Conservation (phyloP, 2,888 invertebrate species). For the Molorchus minor region DNA sequence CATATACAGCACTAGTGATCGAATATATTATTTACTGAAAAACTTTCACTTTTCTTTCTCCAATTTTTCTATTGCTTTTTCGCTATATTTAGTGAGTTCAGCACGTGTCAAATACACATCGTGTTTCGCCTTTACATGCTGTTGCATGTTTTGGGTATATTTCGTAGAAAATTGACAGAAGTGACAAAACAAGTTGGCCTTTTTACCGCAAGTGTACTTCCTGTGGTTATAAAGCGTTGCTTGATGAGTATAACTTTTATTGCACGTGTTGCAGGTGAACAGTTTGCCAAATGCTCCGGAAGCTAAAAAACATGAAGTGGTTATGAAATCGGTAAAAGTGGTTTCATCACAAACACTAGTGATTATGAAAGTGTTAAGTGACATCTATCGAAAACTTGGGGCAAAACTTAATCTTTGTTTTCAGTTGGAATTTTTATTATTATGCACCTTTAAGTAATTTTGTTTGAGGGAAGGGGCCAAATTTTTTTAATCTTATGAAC, state of each 20-base stretch:
- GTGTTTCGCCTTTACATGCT: conserved; percentile 36
- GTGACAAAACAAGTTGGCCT: conserved; percentile 43
- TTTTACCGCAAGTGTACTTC: conserved; percentile 51
- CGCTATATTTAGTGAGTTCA: conserved; percentile 17
- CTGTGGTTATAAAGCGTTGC: conserved; percentile 47
- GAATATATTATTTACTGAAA: no score
- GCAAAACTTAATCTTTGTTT: no score
- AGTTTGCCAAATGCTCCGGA: background rate
- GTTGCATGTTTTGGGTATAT: conserved; percentile 42
- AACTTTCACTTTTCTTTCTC: no score
- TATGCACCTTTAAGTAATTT: no score
- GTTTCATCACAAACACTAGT: no score
- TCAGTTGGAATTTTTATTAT: no score
- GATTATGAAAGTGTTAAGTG: no score
- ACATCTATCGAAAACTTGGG: no score
- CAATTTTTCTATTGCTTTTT: background rate
- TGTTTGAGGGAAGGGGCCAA: no score
- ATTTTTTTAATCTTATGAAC: no score
- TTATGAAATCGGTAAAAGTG: no score
- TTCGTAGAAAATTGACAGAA: conserved; percentile 43
- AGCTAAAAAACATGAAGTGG: background rate
- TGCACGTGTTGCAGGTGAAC: conserved; percentile 42
- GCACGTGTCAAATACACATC: conserved; percentile 24
- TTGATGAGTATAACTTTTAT: conserved; percentile 44
- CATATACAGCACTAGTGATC: no score